Percentiles rank a stretch among this genome's conserved stretches.
These are phyloP conservation scores for Caenorhabditis elegans DNA, from an alignment of 1,140 invertebrate genomes.

Conservation along the genomic window DNA sequence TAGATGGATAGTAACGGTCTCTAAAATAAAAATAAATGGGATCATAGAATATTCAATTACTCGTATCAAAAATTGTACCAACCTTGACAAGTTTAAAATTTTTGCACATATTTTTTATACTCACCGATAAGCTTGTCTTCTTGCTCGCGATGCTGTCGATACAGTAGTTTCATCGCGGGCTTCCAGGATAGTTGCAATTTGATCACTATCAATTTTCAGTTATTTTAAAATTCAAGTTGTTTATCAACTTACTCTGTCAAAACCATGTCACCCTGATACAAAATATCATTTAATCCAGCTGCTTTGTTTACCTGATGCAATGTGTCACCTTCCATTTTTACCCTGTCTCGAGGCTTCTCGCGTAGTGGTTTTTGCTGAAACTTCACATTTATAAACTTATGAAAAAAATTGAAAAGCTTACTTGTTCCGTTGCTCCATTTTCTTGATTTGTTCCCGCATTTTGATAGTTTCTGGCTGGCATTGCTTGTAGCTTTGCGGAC, in stretches of 20 bases:
- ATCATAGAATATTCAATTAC: no score
- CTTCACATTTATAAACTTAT: not conserved
- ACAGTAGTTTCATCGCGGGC: not conserved
- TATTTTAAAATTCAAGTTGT: not conserved
- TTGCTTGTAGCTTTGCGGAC: constrained; percentile 6
- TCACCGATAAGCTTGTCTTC: constrained; percentile 36
- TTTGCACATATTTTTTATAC: no score
- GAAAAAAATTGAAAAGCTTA: not conserved
- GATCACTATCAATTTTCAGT: not conserved
- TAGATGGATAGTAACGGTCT: constrained; percentile 18
- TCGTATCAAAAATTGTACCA: no score
- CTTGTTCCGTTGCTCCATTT: not conserved
- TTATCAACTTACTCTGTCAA: constrained; percentile 13
- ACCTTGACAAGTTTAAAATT: no score
- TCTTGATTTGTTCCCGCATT: not conserved
- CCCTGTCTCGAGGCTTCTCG: not conserved
- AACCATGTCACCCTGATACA: constrained; percentile 41
- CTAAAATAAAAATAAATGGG: not conserved
- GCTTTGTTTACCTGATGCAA: constrained; percentile 35
- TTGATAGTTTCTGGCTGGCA: constrained; percentile 1
- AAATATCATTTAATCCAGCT: not conserved
- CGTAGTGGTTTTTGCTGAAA: not conserved
- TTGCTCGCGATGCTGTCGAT: not conserved
- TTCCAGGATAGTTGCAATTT: constrained; percentile 16
- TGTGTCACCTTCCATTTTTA: constrained; percentile 10